These are phyloP conservation scores for Pachydiplax longipennis DNA, from an alignment of 2,888 invertebrate species.

Conservation along the genomic window DNA sequence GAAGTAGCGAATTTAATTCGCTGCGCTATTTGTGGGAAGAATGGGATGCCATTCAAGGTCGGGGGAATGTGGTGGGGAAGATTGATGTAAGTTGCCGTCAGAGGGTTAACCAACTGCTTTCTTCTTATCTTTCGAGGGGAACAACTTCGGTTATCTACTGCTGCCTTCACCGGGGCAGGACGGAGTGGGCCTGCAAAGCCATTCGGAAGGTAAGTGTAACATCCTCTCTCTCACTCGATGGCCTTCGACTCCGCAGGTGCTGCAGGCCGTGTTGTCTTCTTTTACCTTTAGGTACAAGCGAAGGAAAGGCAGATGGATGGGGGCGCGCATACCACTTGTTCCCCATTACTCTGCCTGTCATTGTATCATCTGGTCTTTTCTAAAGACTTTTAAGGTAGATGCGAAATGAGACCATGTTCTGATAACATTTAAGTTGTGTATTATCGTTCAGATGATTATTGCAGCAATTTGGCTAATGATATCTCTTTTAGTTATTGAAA, in stretches of 20 bases:
- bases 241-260: neutral
- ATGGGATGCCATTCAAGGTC: too few species aligned
- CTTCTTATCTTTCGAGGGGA: conserved; percentile 54
- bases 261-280: neutral
- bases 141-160: conserved; percentile 58
- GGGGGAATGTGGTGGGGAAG: too few species aligned
- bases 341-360: neutral
- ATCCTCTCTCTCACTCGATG: neutral
- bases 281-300: neutral
- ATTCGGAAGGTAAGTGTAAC: conserved; percentile 56
- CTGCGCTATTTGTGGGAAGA: too few species aligned
- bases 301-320: neutral
- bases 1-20: too few species aligned
- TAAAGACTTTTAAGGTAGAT: too few species aligned
- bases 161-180: conserved; percentile 57
- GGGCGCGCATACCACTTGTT: neutral
- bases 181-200: conserved; percentile 58
- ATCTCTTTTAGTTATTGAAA: too few species aligned
- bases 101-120: neutral
- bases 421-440: too few species aligned
- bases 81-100: too few species aligned
- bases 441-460: too few species aligned
- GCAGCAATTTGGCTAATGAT: too few species aligned
- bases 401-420: too few species aligned
- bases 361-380: neutral